Evolutionary conservation across 2,888 invertebrate genomes (phyloP), one percentile per base, ranked within the genome.

Genomic region (Noctua comes): DNA sequence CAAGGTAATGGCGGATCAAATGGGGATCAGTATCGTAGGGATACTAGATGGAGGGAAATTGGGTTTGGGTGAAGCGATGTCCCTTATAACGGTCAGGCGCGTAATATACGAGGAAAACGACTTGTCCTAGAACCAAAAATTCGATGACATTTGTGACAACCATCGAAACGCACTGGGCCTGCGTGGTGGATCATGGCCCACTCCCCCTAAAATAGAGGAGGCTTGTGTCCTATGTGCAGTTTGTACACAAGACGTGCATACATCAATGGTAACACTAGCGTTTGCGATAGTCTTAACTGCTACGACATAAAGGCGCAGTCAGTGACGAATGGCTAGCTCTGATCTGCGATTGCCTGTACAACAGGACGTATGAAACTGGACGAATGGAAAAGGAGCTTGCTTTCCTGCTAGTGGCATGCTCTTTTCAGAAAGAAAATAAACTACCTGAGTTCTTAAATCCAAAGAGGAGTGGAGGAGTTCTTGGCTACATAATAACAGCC

Each of bases 1-100:
- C 70, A 48, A 57, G 27, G 27, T 51, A 73, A 76, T 57, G 40
- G 66, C 6, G 70, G 73, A 57, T 76, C 80, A 68, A 73, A 73
- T 54, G 46, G 62, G 51, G 46, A 36, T 70, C n/a, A 31, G 48
- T n/a, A 21, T 71, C 57, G 40, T 54, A 43, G 71, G 36, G 57
- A 57, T 21, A 68, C 27, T 24, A 48, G 69, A 69, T 51, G 6
- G 2, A 24, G 24, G 69, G 69, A 24, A 31, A 31, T 46, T 6
- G 13, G 48, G 43, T 16, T 43, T 66, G n/a, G 66, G 66, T 4
- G 43, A 40, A 24, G 7, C 2, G 5, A 16, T 66, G 40, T 43
- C n/a, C 16, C n/a, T 43, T 40, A n/a, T 11, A 18, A 43, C 8
- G 66, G 8, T 66, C 43, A n/a, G 65, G 36, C 6, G 4, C 10